Evolutionary conservation across 2,797 vertebrate species (phyloP).

Genomic region (Muraenolepis orangiensis): DNA sequence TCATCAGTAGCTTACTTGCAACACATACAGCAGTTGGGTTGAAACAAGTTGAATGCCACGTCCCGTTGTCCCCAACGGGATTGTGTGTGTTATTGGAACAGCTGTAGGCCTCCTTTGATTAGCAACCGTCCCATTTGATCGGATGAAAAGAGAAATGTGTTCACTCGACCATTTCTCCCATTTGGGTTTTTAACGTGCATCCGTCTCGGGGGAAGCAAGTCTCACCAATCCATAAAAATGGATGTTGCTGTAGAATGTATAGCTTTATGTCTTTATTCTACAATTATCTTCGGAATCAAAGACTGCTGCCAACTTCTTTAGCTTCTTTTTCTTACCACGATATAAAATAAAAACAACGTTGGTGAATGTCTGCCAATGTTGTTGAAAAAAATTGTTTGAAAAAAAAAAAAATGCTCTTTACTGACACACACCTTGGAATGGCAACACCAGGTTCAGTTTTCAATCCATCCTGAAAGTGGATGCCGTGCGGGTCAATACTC

Average conservation of each 20-base stretch:
- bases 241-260: constrained; percentile 71
- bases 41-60: not conserved
- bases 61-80: not conserved
- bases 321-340: not conserved
- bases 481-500: constrained; percentile 19
- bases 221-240: constrained; percentile 68
- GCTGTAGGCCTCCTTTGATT: not conserved
- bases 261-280: constrained; percentile 44
- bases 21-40: not conserved
- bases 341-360: not conserved
- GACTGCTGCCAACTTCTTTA: not conserved
- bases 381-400: no score
- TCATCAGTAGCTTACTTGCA: not conserved
- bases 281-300: constrained; percentile 15
- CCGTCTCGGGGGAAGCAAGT: no score
- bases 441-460: no score
- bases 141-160: not conserved
- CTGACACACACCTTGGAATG: not conserved
- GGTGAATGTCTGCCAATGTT: not conserved
- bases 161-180: not conserved
- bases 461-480: constrained; percentile 2
- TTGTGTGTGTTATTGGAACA: not conserved
- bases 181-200: not conserved
- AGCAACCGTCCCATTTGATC: not conserved
- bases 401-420: not conserved